Evolutionary conservation across 2,113 vertebrate species (phyloP), one percentile per base, ranked within the genome.

Genomic region (Myrmecobius fasciatus): DNA sequence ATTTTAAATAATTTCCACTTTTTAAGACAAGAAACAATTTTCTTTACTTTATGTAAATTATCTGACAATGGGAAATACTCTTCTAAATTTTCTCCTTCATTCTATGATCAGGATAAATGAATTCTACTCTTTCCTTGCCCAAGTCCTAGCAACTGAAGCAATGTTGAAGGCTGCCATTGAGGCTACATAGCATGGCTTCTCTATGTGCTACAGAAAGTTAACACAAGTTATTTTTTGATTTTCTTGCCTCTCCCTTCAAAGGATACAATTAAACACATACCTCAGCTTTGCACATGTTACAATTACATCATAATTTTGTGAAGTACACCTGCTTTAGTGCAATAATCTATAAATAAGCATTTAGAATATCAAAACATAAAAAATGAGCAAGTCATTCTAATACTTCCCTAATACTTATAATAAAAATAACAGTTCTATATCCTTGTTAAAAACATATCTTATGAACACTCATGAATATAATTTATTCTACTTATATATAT

Each of bases 301-400:
- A 95, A 60, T 94, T 52, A 49, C 92, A 91, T n/a, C 47, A 53
- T 52, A 60, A 92, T 52, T 52, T 6, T 56, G 25, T 52, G 31
- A 10, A 53, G 53, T 83, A 88, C 6, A 24, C 36, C 17, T 46
- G 75, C 46, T 88, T 93, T 25, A 46, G 6, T 95, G 54, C 25
- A 83, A 56, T 67, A 75, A 95, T 92, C 89, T 90, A n/a, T 20
- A 88, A 93, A 95, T 83, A 91, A 94, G 49, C 88, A 89, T 93
- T 47, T 75, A 24, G 26, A 95, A 89, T 93, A 24, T 51, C 95
- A 92, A 67, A 0, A 54, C 90, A 52, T 7, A 95, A 51, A 93
- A 67, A 91, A 48, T 8, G 25, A 91, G 49, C 95, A 53, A 60
- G 52, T 47, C n/a, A 22, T 14, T 12, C 92, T 92, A 43, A 31